A percentile compares a stretch with the other conserved stretches of the same genome.
Evolutionary conservation across 2,113 vertebrate species (phyloP).

Genomic region (Myrmecophaga tridactyla): DNA sequence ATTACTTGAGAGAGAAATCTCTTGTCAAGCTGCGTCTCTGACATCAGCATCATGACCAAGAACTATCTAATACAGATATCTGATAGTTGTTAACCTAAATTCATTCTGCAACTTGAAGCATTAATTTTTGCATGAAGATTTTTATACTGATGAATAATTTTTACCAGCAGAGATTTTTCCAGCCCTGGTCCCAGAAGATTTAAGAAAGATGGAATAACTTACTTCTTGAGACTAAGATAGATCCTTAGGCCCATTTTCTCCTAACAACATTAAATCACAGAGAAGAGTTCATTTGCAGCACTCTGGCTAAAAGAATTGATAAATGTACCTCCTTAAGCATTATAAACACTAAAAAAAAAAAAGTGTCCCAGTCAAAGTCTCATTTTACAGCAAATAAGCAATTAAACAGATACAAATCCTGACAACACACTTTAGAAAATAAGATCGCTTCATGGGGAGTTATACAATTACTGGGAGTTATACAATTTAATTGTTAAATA

Average conservation of each 20-base stretch:
- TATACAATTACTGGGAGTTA: not conserved
- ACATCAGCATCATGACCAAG: not conserved
- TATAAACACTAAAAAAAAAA: not conserved
- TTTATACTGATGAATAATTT: slow-evolving; percentile 15
- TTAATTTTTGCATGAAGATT: slow-evolving; percentile 21
- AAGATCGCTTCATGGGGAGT: not conserved
- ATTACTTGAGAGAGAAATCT: not conserved
- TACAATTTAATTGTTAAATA: not conserved
- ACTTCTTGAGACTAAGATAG: slow-evolving; percentile 1
- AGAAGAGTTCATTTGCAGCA: not conserved
- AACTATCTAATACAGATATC: not conserved
- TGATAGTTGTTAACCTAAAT: not conserved
- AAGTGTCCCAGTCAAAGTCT: not conserved
- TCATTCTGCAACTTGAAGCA: not conserved
- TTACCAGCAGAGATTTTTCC: not conserved
- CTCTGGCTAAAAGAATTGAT: not conserved
- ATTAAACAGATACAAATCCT: not conserved
- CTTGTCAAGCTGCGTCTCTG: not conserved
- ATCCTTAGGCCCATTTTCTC: not conserved
- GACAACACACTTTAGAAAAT: not conserved
- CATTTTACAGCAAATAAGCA: not conserved
- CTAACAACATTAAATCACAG: slow-evolving; percentile 17
- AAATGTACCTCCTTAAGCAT: not conserved
- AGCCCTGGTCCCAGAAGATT: not conserved
- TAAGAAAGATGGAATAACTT: not conserved